Base-by-base conservation (phyloP, 2,113 vertebrate species). In the Phoenicopterus ruber region DNA sequence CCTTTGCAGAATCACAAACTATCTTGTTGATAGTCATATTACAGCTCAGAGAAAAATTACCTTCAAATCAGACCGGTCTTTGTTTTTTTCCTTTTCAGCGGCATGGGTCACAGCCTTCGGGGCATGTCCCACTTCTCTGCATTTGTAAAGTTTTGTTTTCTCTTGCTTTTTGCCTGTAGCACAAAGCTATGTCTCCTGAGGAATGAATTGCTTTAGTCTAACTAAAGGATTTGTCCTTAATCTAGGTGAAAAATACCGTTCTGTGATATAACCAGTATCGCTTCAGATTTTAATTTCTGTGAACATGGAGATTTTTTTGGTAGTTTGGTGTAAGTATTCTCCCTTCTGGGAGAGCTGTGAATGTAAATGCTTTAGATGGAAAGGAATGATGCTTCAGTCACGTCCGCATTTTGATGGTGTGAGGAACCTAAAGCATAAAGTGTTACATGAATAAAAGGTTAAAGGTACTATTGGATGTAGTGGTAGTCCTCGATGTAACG, bases 391-490 rank as follows among this genome's bases (percentile, higher is more conserved):
- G 71, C 36, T 52, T 34, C 34, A 4, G 12, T 40, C 11, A 0
- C 1, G 0, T 29, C 79, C 1, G 0, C 79, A 6, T 57, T 82
- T 70, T 36, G 49, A 17, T 5, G 32, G 17, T 18, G 19, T 63
- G 32, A 70, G 44, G 49, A 87, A 62, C 47, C 55, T 42, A 25
- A 74, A 57, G 21, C 36, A 7, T 13, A 2, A 78, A 54, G 40
- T 42, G 46, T 67, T n/a, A 16, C 6, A 1, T 13, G 44, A 57
- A 18, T 38, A 16, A 38, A 62, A 62, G 31, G 17, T 58, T 22
- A 19, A 26, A 9, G 20, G 36, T 63, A 5, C n/a, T 79, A 0
- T 13, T 42, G 54, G 66, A 8, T 17, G 11, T 29, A 54, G 72
- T 28, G 52, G 40, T 24, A 66, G 40, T n/a, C 47, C 31, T n/a